Evolutionary conservation across 2,113 vertebrate genomes (phyloP).

Genomic region (Tyrannus savana): DNA sequence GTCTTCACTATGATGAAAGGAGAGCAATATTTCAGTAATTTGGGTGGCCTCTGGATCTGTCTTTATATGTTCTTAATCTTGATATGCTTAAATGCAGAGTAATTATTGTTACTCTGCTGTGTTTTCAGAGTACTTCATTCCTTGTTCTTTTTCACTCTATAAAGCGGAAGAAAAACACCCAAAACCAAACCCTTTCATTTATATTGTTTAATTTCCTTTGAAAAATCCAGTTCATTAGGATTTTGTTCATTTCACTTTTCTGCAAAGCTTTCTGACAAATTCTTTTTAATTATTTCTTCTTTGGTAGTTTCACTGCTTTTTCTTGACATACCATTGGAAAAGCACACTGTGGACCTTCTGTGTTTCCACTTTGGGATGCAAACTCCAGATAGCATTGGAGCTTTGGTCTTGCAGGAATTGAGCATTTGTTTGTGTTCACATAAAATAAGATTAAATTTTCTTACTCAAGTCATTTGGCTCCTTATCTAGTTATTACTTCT

Average conservation of each 20-base stretch:
- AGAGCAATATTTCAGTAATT: neutral
- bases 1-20: neutral
- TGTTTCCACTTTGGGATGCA: neutral
- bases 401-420: neutral
- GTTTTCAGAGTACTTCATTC: neutral
- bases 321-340: neutral
- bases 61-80: neutral
- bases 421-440: neutral
- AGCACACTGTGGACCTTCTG: neutral
- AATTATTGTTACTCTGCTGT: neutral
- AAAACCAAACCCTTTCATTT: neutral
- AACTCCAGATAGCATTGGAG: neutral
- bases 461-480: neutral
- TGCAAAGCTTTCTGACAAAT: neutral
- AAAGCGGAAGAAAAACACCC: neutral
- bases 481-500: neutral
- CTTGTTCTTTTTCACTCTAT: neutral
- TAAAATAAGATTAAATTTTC: neutral
- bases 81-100: too few species aligned
- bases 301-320: neutral
- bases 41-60: neutral
- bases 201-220: neutral
- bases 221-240: neutral
- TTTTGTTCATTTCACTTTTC: neutral
- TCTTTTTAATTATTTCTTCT: conserved; percentile 1